Percentiles rank a stretch among this genome's conserved stretches.
phyloP scores from a whole-genome alignment of 2,113 vertebrate genomes.

The Nanorana parkeri region DNA sequence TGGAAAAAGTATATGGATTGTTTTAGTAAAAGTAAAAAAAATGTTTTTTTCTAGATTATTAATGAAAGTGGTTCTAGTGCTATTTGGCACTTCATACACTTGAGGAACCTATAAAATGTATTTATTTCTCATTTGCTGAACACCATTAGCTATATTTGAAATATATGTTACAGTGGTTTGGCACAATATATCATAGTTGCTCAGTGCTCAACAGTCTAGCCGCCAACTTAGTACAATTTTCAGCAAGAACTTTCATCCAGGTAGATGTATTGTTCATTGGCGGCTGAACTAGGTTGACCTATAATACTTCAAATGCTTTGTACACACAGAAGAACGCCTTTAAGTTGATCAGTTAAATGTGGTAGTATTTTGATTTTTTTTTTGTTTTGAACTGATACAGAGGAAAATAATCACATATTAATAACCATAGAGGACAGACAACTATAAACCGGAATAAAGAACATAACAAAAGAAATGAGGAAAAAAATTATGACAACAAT shows the following conservation, averaged over 20 bases:
- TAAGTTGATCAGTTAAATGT: slow-evolving; percentile 14
- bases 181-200: not conserved
- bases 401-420: slow-evolving; percentile 36
- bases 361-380: slow-evolving; percentile 18
- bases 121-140: not conserved
- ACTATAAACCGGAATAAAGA: slow-evolving; percentile 27
- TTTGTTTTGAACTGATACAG: slow-evolving; percentile 21
- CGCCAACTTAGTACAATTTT: no score
- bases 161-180: not conserved
- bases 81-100: not conserved
- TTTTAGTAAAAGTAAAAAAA: no score
- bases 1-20: no score
- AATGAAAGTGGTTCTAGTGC: not conserved
- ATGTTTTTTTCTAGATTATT: not conserved
- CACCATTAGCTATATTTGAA: not conserved
- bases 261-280: not conserved
- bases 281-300: no score
- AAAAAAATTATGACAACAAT: slow-evolving; percentile 41
- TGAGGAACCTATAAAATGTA: no score
- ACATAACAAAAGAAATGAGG: not conserved
- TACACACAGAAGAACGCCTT: slow-evolving; percentile 2
- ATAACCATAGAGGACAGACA: slow-evolving; percentile 18
- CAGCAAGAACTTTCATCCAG: no score
- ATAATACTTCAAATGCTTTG: not conserved
- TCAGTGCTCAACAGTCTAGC: not conserved